Conservation (phyloP, 2,888 invertebrate genomes). For the Heliconius aoede region DNA sequence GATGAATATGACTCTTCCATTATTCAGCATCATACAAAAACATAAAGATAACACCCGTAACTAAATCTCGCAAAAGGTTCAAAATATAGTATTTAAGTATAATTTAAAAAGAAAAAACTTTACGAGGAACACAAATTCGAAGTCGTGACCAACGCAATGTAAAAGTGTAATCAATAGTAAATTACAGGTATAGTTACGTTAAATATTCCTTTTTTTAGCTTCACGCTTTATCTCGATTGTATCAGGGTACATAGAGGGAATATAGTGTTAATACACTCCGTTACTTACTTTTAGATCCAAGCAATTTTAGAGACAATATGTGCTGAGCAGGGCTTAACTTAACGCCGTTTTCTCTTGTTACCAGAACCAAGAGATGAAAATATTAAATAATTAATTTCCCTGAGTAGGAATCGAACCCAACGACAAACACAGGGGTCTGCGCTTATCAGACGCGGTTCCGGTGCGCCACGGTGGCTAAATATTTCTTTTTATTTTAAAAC, state of each 20-base stretch:
- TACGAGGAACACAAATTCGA: background rate
- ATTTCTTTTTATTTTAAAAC: background rate
- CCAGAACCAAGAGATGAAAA: background rate
- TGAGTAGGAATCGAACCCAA: too few species aligned
- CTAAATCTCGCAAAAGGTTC: background rate
- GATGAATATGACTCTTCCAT: too few species aligned
- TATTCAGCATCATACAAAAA: background rate
- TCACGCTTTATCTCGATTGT: background rate
- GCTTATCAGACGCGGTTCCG: too few species aligned
- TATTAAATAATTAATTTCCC: too few species aligned
- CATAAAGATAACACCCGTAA: background rate
- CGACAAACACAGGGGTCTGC: too few species aligned
- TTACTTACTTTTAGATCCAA: too few species aligned
- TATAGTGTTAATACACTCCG: too few species aligned
- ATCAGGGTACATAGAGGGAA: background rate
- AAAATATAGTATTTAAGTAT: background rate
- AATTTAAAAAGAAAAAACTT: background rate
- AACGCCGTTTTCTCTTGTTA: too few species aligned
- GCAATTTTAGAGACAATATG: too few species aligned
- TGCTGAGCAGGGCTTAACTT: too few species aligned
- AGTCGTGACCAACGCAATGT: constrained; percentile 1
- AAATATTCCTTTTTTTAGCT: background rate
- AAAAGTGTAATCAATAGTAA: background rate
- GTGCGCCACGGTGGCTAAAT: background rate
- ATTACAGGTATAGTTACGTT: background rate